These are phyloP conservation scores for Drosophila austrosaltans DNA, from an alignment of 2,888 invertebrate species.

Conservation along the genomic window DNA sequence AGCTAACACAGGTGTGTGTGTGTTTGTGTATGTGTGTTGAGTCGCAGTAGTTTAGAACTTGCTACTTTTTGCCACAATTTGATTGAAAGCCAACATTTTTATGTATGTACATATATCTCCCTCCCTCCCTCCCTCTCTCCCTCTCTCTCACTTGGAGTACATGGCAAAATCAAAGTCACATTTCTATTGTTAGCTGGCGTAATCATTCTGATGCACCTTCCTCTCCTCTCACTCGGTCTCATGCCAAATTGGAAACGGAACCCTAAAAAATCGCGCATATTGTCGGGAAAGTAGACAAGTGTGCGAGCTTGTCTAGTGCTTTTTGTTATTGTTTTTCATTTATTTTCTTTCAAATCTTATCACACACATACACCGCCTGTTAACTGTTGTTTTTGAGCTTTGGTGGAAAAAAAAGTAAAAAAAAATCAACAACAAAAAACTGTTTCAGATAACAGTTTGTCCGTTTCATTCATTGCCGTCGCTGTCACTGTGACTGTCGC, in stretches of 20 bases:
- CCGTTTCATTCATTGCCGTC: slow-evolving; percentile 42
- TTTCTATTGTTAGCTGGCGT: slow-evolving; percentile 14
- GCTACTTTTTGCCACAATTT: background rate
- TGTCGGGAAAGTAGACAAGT: slow-evolving; percentile 53
- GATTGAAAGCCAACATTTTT: slow-evolving; percentile 17
- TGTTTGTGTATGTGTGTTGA: background rate
- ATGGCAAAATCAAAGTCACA: slow-evolving; percentile 11
- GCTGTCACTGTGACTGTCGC: slow-evolving; percentile 22
- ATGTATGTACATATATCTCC: background rate
- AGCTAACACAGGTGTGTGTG: background rate
- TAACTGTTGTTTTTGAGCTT: slow-evolving; percentile 75
- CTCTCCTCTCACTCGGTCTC: slow-evolving; percentile 1
- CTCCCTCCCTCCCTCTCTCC: too few species aligned
- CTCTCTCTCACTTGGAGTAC: background rate
- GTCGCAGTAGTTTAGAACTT: background rate
- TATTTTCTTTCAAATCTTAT: slow-evolving; percentile 61
- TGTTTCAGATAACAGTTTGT: slow-evolving; percentile 57
- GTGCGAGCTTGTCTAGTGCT: slow-evolving; percentile 52
- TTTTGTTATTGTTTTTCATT: slow-evolving; percentile 20
- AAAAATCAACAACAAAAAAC: slow-evolving; percentile 13
- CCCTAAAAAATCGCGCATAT: slow-evolving; percentile 8
- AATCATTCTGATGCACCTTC: slow-evolving; percentile 11
- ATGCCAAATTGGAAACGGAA: slow-evolving; percentile 18
- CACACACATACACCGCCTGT: slow-evolving; percentile 44
- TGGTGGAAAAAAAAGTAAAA: slow-evolving; percentile 41